Percentiles rank a stretch among this genome's conserved stretches.
phyloP scores from a whole-genome alignment of 2,113 vertebrate species.

The Trinectes maculatus region DNA sequence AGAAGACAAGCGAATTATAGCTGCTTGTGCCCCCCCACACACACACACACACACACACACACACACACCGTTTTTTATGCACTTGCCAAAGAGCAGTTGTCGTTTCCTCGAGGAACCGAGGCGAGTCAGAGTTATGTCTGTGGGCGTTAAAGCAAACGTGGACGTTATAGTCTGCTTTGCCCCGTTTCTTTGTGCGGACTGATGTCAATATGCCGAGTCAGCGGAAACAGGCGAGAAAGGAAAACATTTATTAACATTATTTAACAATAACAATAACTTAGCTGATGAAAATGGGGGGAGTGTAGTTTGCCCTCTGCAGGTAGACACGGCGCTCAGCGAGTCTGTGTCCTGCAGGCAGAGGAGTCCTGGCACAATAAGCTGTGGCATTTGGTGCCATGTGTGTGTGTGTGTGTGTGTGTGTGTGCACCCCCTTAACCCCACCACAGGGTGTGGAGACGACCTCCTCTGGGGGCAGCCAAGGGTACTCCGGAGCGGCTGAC shows the following conservation, averaged over 20 bases:
- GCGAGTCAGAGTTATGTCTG: slow-evolving; percentile 75
- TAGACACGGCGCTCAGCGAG: slow-evolving; percentile 17
- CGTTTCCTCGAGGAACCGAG: slow-evolving; percentile 63
- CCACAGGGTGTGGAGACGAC: slow-evolving; percentile 62
- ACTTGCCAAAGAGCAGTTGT: slow-evolving; percentile 53
- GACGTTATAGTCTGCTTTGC: too few species aligned
- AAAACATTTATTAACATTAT: slow-evolving; percentile 13
- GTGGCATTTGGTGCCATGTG: slow-evolving; percentile 51
- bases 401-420: slow-evolving; percentile 26
- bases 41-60: too few species aligned
- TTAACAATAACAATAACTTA: background rate
- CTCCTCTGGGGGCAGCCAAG: slow-evolving; percentile 62
- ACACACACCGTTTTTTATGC: too few species aligned
- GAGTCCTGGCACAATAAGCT: slow-evolving; percentile 37
- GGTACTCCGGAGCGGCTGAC: slow-evolving; percentile 69
- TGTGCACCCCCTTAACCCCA: slow-evolving; percentile 50
- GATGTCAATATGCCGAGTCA: background rate
- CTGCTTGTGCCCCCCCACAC: too few species aligned
- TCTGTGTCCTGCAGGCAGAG: slow-evolving; percentile 37
- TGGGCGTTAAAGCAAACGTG: slow-evolving; percentile 14
- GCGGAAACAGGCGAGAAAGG: background rate
- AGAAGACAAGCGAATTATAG: slow-evolving; percentile 8
- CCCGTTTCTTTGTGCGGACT: background rate
- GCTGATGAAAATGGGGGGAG: background rate
- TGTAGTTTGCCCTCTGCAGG: slow-evolving; percentile 24